These are phyloP conservation scores for Elaphurus davidianus DNA, from an alignment of 2,113 vertebrate species.

Conservation along the genomic window DNA sequence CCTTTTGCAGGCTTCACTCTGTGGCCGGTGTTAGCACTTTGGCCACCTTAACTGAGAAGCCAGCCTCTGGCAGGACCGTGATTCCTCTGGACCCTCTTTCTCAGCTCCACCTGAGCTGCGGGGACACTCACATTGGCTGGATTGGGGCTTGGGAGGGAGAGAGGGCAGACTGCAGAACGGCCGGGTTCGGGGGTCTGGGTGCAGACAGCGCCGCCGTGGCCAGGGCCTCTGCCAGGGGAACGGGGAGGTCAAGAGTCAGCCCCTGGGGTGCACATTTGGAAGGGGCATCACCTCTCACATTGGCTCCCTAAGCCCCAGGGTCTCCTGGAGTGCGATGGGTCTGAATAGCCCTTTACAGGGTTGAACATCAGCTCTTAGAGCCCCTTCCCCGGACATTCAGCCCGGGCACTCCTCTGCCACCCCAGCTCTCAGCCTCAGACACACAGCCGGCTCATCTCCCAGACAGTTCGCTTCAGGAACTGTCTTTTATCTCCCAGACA, in stretches of 20 bases:
- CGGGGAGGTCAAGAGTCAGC: neutral
- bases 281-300: no score
- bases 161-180: neutral
- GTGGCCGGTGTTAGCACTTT: neutral
- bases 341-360: neutral
- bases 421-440: neutral
- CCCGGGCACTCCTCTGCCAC: neutral
- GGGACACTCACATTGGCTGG: neutral
- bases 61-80: neutral
- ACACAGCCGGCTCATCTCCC: neutral
- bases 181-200: neutral
- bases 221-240: neutral
- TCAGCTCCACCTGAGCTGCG: neutral
- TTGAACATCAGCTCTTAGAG: neutral
- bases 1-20: accelerated
- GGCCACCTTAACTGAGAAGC: neutral
- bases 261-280: neutral
- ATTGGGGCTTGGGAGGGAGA: neutral
- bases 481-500: neutral
- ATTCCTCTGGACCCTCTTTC: neutral
- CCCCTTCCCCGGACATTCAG: neutral
- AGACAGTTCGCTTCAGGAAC: neutral
- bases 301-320: neutral
- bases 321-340: neutral
- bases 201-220: neutral